Evolutionary conservation across 2,797 vertebrate genomes (phyloP), one percentile per base, ranked within the genome.

Genomic region (Prunella strophiata): DNA sequence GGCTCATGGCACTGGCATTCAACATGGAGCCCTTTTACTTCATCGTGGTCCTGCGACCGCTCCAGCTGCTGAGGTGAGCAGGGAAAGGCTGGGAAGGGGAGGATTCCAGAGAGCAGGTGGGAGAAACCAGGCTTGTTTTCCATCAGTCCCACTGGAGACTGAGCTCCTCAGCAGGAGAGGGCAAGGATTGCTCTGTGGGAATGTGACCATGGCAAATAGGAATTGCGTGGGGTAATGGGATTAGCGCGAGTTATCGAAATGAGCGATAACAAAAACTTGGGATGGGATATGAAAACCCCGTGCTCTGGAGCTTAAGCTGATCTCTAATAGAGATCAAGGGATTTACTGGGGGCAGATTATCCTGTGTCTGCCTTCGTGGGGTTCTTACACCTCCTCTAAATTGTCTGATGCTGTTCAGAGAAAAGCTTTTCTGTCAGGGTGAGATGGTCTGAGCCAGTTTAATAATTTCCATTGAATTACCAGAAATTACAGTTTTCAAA

Each of bases 1-100:
- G 99, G 30, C 98, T 99, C 76, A 98, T 99, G 85, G 98, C 98
- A 6, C 97, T 99, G 81, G 98, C 99, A 0, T 99, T 99, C 58
- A 91, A 99, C 82, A 99, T 99, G 99, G 98, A 99, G 91, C 99
- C 99, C 0, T 99, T 99, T 97, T 99, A 99, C 96, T 99, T 99
- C 89, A 99, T 99, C 1, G 99, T 99, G 74, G 99, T 99, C 70
- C 98, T 99, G 79, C 97, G 99, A 47, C 99, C 99, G 2, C 96
- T 99, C 50, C 99, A 99, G 98, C 98, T 99, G 48, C 98, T 99
- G 75, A 98, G 99, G 99, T 99, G 94, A 89, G 85, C 7, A 1
- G 13, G 78, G 63, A 55, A 13, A 5, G 52, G 65, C 79, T 38
- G 40, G 7, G 8, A 19, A 25, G 32, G n/a, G 40, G 7, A 11